Evolutionary conservation across 2,113 vertebrate genomes (phyloP), one percentile per base, ranked within the genome.

Genomic region (Myotis yumanensis): DNA sequence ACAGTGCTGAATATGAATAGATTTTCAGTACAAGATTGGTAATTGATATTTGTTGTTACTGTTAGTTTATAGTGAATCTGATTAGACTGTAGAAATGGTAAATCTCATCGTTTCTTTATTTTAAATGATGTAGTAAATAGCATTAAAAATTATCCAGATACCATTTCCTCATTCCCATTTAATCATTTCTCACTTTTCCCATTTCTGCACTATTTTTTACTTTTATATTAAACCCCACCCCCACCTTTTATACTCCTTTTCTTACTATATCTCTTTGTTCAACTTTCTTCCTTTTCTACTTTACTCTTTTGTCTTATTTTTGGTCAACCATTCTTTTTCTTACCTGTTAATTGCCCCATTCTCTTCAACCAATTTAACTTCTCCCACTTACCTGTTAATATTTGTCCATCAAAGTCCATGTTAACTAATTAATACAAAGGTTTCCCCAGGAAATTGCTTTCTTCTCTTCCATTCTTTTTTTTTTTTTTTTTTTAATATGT

Each of bases 401-500:
- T 71, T 66, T 64, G 71, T 57, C 62, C 40, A 9, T 86, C 40
- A 73, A 81, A 93, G 80, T 23, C 10, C 3, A 23, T 28, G 18
- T 89, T 93, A 30, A 52, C 68, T 51, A 95, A 83, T 66, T 90
- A 92, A 80, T 73, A 30, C 32, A 66, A 32, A 73, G 48, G 3
- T 64, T n/a, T 75, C 64, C 40, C 73, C 62, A 69, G 59, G 43
- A 22, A 71, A 77, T 66, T 71, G 40, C 22, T 88, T 87, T 76
- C 51, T 93, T 93, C 8, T 66, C 40, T 96, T 90, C 30, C 30
- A 30, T 90, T 93, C 23, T 92, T 95, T 51, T 46, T 46, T 46
- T 11, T 90, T 93, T 20, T 92, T 95, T 51, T 46, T 46, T 46
- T 11, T 11, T 11, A 46, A 51, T 15, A 51, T 51, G 48, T 51